Evolutionary conservation across 1,140 invertebrate species (phyloP), one percentile per base, ranked within the genome.

Genomic region (Drosophila triauraria): DNA sequence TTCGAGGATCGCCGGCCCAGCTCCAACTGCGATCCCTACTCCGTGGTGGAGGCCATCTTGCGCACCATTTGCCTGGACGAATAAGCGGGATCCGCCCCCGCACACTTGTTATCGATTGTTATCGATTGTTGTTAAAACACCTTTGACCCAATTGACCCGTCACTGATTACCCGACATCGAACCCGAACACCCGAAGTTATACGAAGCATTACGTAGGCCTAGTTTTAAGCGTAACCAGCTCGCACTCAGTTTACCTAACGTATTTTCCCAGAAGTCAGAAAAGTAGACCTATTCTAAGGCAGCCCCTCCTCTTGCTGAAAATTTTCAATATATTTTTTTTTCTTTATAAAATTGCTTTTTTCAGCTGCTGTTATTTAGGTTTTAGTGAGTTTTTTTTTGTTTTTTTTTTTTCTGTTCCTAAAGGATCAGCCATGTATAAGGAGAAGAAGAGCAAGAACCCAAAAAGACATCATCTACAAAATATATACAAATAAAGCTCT

Each of bases 1-100:
- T 94, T 98, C 38, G 97, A 98, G 92, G 97, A 98, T 93, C 94
- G 97, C 44, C 94, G 97, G 78, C 97, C 98, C 17, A 95, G 97
- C 54, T 97, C 97, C 71, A 98, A 97, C 91, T 97, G 96, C 92
- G 97, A 98, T 94, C 97, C 97, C 0, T 98, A 98, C 92, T 92
- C 93, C 23, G 96, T 96, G 30, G 93, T 94, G 6, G 95, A 96
- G 91, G 94, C 95, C 61, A 93, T 96, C 25, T 94, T 96, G 38
- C 93, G 95, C 60, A 96, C 96, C 35, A 94, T 95, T 51, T 95
- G 95, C 85, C 93, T 96, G 40, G 94, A 95, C 78, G 95, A 96
- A 93, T 94, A 93, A 75, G 50, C 4, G 35, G 6, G 3, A n/a
- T 4, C 3, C n/a, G 47, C 15, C 10, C 7, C 10, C 7, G 6